These are phyloP conservation scores for Latrodectus geometricus DNA, from an alignment of 1,140 invertebrate genomes.

Conservation along the genomic window DNA sequence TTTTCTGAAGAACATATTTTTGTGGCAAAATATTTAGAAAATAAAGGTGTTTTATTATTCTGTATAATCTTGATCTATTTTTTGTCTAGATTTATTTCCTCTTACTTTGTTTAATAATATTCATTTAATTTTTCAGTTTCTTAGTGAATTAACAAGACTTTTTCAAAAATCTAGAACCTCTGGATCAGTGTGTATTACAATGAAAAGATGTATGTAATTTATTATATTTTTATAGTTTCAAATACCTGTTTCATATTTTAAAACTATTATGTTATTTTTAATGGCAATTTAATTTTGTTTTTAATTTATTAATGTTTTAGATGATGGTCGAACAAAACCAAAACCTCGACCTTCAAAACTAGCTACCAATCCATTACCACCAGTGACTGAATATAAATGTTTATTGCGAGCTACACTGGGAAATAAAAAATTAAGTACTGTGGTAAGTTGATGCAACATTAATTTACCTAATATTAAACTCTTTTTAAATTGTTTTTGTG, in stretches of 20 bases:
- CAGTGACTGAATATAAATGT: constrained; percentile 79
- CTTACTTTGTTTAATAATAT: not conserved
- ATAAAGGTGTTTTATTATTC: too few relatives aligned
- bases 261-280: constrained; percentile 16
- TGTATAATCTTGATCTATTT: too few relatives aligned
- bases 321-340: constrained; percentile 81
- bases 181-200: constrained; percentile 69
- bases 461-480: not conserved
- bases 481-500: not conserved
- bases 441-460: constrained; percentile 72
- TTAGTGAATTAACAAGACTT: constrained; percentile 70
- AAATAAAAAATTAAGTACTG: constrained; percentile 82
- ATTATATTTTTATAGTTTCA: not conserved
- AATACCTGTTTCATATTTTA: not conserved
- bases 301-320: constrained; percentile 70
- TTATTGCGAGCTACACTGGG: constrained; percentile 78
- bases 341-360: constrained; percentile 69
- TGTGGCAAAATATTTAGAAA: too few relatives aligned
- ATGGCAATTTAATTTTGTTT: not conserved
- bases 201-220: constrained; percentile 71
- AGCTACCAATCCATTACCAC: constrained; percentile 71
- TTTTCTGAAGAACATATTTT: too few relatives aligned
- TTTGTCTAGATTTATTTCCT: not conserved
- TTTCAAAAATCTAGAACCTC: constrained; percentile 70
- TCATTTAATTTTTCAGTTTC: constrained; percentile 68